Conservation (phyloP, 2,797 vertebrate genomes). For the Paratrypauchen microcephalus region DNA sequence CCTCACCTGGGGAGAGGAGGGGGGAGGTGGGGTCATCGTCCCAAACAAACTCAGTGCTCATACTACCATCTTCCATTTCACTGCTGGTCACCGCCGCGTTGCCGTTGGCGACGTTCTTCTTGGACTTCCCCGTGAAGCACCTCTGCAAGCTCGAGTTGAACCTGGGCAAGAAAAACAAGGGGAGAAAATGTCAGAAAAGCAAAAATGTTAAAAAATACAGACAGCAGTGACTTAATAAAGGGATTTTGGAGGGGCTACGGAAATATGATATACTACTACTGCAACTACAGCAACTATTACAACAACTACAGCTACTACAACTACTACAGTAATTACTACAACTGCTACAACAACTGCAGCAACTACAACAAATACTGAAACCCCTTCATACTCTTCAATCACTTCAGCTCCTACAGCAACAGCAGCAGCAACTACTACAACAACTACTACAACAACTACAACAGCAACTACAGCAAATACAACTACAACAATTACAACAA, state of each 20-base stretch:
- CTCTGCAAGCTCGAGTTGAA: slow-evolving; percentile 91
- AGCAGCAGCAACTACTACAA: too few species aligned
- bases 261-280: too few species aligned
- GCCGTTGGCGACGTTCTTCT: slow-evolving; percentile 89
- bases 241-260: neutral
- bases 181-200: neutral
- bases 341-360: too few species aligned
- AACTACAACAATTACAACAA: too few species aligned
- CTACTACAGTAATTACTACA: too few species aligned
- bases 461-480: too few species aligned
- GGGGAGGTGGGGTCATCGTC: slow-evolving; percentile 87
- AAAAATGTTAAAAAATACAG: neutral
- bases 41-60: slow-evolving; percentile 82
- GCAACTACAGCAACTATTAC: too few species aligned
- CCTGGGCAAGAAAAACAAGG: slow-evolving; percentile 61
- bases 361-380: too few species aligned
- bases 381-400: too few species aligned
- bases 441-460: too few species aligned
- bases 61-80: slow-evolving; percentile 97
- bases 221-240: neutral
- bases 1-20: slow-evolving; percentile 90
- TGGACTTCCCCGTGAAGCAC: slow-evolving; percentile 82
- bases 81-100: slow-evolving; percentile 83
- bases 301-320: too few species aligned
- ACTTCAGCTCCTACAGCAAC: too few species aligned